Conservation (phyloP, 1,140 invertebrate genomes). For the Drosophila rufa region DNA sequence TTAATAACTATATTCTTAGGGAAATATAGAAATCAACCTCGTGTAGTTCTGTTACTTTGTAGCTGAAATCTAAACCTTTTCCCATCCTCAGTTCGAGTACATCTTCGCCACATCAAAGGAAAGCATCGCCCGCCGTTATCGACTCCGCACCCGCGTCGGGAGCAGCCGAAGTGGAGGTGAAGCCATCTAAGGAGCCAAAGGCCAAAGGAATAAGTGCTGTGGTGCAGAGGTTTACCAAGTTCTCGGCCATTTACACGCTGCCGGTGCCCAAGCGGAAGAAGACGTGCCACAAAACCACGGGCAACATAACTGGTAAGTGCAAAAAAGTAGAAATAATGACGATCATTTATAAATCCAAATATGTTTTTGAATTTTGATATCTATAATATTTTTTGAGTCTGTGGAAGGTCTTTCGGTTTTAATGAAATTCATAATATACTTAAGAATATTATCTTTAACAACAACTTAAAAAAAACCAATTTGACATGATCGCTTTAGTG, state of each 20-base stretch:
- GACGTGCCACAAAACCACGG: conserved; percentile 60
- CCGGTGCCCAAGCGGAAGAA: conserved; percentile 76
- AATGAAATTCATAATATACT: too few species aligned
- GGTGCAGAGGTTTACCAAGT: conserved; percentile 74
- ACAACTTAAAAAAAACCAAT: too few species aligned
- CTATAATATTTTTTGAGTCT: neutral
- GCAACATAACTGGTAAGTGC: conserved; percentile 69
- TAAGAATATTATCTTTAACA: too few species aligned
- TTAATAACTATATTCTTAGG: neutral
- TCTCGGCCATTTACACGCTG: conserved; percentile 81
- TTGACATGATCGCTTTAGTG: too few species aligned
- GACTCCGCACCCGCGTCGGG: conserved; percentile 4
- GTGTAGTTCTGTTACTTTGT: neutral
- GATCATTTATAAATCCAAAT: too few species aligned
- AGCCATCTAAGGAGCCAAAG: conserved; percentile 33
- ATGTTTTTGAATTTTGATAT: too few species aligned
- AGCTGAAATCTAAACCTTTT: neutral
- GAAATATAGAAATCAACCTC: too few species aligned
- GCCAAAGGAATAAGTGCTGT: conserved; percentile 26
- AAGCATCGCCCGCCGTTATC: conserved; percentile 39
- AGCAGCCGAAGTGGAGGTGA: conserved; percentile 14
- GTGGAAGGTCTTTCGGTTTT: neutral
- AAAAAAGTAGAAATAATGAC: neutral
- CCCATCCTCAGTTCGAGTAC: conserved; percentile 49
- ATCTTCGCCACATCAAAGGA: conserved; percentile 66